phyloP scores from a whole-genome alignment of 1,140 invertebrate genomes.

The Dermatophagoides farinae region DNA sequence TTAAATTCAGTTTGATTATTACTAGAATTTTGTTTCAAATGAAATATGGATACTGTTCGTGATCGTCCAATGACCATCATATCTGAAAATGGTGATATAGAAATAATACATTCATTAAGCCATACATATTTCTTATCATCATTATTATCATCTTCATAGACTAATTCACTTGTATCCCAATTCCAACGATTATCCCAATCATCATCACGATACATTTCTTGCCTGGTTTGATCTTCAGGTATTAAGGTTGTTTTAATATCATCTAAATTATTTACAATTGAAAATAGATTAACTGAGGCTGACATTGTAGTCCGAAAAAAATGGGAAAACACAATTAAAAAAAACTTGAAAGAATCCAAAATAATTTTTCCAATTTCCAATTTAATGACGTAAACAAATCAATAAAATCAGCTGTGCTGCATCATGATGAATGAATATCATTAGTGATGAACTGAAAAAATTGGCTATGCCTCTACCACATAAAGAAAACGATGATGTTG shows the following conservation, averaged over 20 bases:
- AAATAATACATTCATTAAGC: constrained; percentile 45
- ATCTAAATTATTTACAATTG: background rate
- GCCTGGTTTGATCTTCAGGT: constrained; percentile 1
- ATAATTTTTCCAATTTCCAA: background rate
- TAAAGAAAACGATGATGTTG: too few relatives aligned
- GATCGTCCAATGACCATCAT: constrained; percentile 39
- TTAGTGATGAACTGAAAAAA: too few relatives aligned
- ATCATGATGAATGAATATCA: too few relatives aligned
- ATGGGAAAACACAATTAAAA: background rate
- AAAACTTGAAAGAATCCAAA: background rate
- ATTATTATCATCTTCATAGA: constrained; percentile 4
- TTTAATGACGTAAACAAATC: background rate
- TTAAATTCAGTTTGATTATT: background rate
- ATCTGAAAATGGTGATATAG: constrained; percentile 50
- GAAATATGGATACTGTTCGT: constrained; percentile 40
- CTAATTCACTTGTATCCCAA: constrained; percentile 16
- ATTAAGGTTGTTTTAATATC: background rate
- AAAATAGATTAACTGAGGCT: background rate
- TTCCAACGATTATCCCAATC: constrained; percentile 17
- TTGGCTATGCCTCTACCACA: too few relatives aligned
- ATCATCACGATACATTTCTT: constrained; percentile 9
- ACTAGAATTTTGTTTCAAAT: constrained; percentile 33
- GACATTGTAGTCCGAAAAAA: background rate
- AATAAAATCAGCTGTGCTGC: background rate
- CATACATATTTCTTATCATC: constrained; percentile 27